Evolutionary conservation across 2,888 invertebrate genomes (phyloP).

Genomic region (Tenthredo distinguenda): DNA sequence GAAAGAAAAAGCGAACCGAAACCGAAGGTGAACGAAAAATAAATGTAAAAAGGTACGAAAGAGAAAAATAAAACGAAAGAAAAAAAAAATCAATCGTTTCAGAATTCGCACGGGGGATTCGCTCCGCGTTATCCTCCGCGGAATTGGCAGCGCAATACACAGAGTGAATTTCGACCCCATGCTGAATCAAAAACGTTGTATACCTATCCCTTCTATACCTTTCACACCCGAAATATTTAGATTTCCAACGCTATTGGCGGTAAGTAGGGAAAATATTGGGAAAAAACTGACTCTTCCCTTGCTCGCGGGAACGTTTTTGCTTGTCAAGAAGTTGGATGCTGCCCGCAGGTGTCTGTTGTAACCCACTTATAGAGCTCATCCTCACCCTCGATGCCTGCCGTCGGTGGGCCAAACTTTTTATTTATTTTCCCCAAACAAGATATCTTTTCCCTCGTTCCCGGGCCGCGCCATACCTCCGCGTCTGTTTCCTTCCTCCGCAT

Average conservation of each 20-base stretch:
- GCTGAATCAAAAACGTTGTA: conserved; percentile 14
- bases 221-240: conserved; percentile 20
- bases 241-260: neutral
- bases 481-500: neutral
- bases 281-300: neutral
- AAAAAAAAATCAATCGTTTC: conserved; percentile 59
- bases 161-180: conserved; percentile 12
- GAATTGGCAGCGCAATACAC: neutral
- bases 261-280: neutral
- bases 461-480: neutral
- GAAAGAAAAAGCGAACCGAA: conserved; percentile 41
- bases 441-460: conserved; percentile 13
- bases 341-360: conserved; percentile 61
- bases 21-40: neutral
- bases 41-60: neutral
- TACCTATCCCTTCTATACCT: neutral
- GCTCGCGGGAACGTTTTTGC: conserved; percentile 26
- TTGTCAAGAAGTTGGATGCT: conserved; percentile 49
- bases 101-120: conserved; percentile 43
- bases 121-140: conserved; percentile 32
- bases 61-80: conserved; percentile 57
- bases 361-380: conserved; percentile 58
- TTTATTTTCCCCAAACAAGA: conserved; percentile 57
- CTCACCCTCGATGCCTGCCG: conserved; percentile 28
- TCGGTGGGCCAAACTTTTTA: conserved; percentile 54